Evolutionary conservation across 2,888 invertebrate species (phyloP).

Genomic region (Clistopyga incitator): DNA sequence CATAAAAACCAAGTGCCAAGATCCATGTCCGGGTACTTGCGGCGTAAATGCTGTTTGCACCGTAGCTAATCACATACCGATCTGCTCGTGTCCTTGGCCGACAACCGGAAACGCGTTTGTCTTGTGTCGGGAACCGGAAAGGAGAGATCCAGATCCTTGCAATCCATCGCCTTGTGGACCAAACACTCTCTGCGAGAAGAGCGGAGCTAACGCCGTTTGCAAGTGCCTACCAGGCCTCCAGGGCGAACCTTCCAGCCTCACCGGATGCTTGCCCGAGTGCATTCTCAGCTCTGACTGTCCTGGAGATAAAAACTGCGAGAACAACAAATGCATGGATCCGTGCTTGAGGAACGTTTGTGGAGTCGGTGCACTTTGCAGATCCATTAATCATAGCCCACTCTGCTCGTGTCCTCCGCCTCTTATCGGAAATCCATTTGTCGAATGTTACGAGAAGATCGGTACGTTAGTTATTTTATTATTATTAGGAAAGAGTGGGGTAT

Average conservation of each 20-base stretch:
- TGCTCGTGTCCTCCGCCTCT: conserved; percentile 89
- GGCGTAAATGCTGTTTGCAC: conserved; percentile 90
- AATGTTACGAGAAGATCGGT: conserved; percentile 83
- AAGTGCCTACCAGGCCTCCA: conserved; percentile 83
- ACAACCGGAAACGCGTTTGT: conserved; percentile 92
- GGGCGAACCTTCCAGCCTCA: conserved; percentile 83
- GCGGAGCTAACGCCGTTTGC: conserved; percentile 83
- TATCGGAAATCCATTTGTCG: conserved; percentile 85
- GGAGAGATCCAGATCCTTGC: conserved; percentile 82
- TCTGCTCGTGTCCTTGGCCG: conserved; percentile 89
- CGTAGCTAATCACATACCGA: conserved; percentile 90
- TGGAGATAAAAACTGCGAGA: conserved; percentile 92
- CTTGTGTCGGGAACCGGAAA: conserved; percentile 84
- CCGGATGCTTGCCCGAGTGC: conserved; percentile 85
- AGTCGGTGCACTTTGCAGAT: conserved; percentile 89
- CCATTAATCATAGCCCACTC: conserved; percentile 91
- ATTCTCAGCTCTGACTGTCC: conserved; percentile 90
- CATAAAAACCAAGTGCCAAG: conserved; percentile 88
- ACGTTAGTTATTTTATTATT: conserved; percentile 60
- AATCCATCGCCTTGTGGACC: conserved; percentile 85
- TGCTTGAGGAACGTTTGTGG: conserved; percentile 93
- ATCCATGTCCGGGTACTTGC: conserved; percentile 91
- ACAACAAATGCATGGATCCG: conserved; percentile 92
- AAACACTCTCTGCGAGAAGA: conserved; percentile 84
- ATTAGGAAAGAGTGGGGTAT: too few species aligned